Base-by-base conservation (phyloP, 1,140 invertebrate genomes). In the Nomia melanderi region DNA sequence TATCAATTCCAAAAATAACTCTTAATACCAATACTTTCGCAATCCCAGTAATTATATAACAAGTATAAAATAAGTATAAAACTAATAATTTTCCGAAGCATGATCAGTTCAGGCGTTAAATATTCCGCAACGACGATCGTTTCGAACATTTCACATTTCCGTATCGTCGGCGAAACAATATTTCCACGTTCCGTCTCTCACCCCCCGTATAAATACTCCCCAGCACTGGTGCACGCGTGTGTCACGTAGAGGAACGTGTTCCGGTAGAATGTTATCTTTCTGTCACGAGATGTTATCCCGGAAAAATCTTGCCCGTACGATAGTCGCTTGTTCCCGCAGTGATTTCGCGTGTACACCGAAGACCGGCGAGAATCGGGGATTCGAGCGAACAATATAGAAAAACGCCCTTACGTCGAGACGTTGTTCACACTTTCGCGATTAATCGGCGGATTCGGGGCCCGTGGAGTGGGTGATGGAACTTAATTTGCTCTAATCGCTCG, bases 401-500 rank as follows among this genome's bases (percentile, higher is more conserved):
- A 41, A 14, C 12, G 39, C 39, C 39, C 1, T 1, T 11, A 11
- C 36, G 29, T 33, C 33, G 27, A 25, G 36, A 66, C 50, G 25
- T 3, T 41, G 39, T 41, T 41, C 23, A 67, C n/a, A 27, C 41
- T 31, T 53, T 14, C 50, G 50, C 64, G 60, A 76, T 71, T 81
- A 64, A 79, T 67, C 72, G 72, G 57, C 60, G 4, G 39, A 54
- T 39, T 64, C 47, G 41, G 66, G n/a, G n/a, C n/a, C n/a, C n/a
- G n/a, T n/a, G n/a, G 29, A 14, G 44, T n/a, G 39, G 39, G 12
- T 0, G 20, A 41, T 23, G 41, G 62, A 76, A 86, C 65, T 81
- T 81, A 60, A 85, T 78, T 83, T 60, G 31, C 59, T 63, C 66
- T 83, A 84, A 86, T 89, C 78, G 79, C 64, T 67, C 66, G 63